These are phyloP conservation scores for Bombus fervidus DNA, from an alignment of 1,140 invertebrate species.

Conservation along the genomic window DNA sequence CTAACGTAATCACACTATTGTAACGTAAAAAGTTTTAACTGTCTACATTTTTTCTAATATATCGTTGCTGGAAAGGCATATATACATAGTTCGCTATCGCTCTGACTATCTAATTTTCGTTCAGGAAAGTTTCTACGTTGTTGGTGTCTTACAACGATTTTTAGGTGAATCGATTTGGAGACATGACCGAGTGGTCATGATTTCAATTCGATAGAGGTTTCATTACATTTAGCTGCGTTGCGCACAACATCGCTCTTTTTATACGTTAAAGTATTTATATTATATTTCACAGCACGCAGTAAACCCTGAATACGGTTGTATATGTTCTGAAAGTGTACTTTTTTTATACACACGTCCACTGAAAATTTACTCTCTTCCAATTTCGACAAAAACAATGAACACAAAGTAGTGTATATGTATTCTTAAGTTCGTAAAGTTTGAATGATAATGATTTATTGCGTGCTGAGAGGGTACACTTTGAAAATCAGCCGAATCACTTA, in stretches of 20 bases:
- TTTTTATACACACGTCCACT: not conserved
- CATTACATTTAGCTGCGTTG: slow-evolving; percentile 45
- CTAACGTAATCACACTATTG: slow-evolving; percentile 45
- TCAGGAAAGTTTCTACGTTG: slow-evolving; percentile 28
- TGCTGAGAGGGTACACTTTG: slow-evolving; percentile 33
- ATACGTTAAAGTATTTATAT: slow-evolving; percentile 49
- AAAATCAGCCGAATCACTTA: not conserved
- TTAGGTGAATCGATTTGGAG: slow-evolving; percentile 4
- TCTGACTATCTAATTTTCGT: slow-evolving; percentile 37
- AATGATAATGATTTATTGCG: slow-evolving; percentile 23
- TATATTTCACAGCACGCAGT: slow-evolving; percentile 30
- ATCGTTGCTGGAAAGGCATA: slow-evolving; percentile 1
- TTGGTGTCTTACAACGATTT: slow-evolving; percentile 41
- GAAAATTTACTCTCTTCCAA: not conserved
- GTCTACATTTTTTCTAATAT: slow-evolving; percentile 42
- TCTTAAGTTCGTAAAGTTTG: not conserved
- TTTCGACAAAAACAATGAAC: not conserved
- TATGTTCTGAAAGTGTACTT: not conserved
- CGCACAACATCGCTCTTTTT: slow-evolving; percentile 58
- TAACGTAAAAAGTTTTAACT: slow-evolving; percentile 39
- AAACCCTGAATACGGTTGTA: not conserved
- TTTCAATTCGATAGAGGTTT: not conserved
- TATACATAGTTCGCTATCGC: slow-evolving; percentile 41
- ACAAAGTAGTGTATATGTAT: not conserved
- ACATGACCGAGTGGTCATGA: not conserved